phyloP scores from a whole-genome alignment of 2,113 vertebrate species.

The Hemiprocne comata region DNA sequence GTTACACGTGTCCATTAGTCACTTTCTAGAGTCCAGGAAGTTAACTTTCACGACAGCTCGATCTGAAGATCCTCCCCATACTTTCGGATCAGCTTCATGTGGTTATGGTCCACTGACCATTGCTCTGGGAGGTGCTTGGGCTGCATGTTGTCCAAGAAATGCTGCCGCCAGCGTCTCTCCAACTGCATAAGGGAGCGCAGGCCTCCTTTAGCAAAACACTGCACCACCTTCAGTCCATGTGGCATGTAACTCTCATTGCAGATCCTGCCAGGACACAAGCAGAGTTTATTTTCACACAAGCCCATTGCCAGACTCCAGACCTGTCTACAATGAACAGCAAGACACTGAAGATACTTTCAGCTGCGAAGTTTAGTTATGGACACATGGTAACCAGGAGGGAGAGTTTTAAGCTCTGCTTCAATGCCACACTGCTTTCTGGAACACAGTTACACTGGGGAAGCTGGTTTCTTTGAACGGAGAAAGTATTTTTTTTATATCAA shows the following conservation, averaged over 20 bases:
- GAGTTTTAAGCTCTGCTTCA: constrained; percentile 6
- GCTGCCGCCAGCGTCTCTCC: constrained; percentile 94
- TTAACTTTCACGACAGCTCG: constrained; percentile 69
- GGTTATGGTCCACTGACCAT: constrained; percentile 95
- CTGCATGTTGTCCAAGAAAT: constrained; percentile 92
- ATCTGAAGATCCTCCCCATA: constrained; percentile 87
- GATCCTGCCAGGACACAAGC: constrained; percentile 82
- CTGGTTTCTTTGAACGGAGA: not conserved
- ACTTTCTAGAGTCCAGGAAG: not conserved
- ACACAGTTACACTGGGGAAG: not conserved
- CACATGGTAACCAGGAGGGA: not conserved
- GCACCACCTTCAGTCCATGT: constrained; percentile 95
- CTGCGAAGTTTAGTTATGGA: not conserved
- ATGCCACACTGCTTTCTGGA: not conserved
- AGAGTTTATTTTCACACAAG: constrained; percentile 19
- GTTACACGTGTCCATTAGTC: not conserved
- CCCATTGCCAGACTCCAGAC: not conserved
- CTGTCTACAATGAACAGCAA: not conserved
- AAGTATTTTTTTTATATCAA: not conserved
- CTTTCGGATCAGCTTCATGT: constrained; percentile 90
- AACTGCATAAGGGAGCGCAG: constrained; percentile 89
- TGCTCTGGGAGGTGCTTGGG: constrained; percentile 90
- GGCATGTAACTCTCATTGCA: constrained; percentile 89
- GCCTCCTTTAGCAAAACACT: constrained; percentile 78
- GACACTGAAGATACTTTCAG: not conserved